These are phyloP conservation scores for Bombus superbus DNA, from an alignment of 1,140 invertebrate genomes.

Conservation along the genomic window DNA sequence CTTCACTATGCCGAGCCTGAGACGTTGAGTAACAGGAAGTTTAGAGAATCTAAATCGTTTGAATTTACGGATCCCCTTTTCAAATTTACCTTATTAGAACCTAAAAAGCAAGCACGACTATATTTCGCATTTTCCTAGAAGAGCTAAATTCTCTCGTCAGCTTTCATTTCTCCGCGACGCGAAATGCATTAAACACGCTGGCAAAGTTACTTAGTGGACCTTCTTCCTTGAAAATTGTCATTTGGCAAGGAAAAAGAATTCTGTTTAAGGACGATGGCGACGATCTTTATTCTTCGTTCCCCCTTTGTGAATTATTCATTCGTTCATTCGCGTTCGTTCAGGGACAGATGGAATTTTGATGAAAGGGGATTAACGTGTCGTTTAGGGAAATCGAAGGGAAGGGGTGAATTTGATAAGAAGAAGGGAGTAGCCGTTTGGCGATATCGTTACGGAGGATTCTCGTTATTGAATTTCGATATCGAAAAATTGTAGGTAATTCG, in stretches of 20 bases:
- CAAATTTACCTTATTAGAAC: too few relatives aligned
- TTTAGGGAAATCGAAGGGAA: background rate
- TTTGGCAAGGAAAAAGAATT: background rate
- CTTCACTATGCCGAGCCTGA: too few relatives aligned
- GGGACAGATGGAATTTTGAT: slow-evolving; percentile 1
- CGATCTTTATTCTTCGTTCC: background rate
- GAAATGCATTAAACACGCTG: background rate
- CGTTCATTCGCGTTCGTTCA: background rate
- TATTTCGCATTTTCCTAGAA: too few relatives aligned
- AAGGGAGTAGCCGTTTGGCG: background rate
- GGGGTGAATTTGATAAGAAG: background rate
- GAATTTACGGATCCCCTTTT: too few relatives aligned
- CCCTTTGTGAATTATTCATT: slow-evolving; percentile 15
- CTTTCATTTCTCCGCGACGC: background rate
- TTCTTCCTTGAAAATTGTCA: background rate
- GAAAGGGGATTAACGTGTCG: background rate
- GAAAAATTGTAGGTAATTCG: background rate
- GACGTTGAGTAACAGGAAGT: too few relatives aligned
- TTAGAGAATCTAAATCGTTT: too few relatives aligned
- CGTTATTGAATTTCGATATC: background rate
- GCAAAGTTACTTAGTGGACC: background rate
- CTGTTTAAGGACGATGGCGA: background rate
- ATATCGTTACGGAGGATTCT: background rate
- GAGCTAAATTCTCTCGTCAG: background rate
- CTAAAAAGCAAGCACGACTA: too few relatives aligned